Evolutionary conservation across 2,888 invertebrate genomes (phyloP), one percentile per base, ranked within the genome.

Genomic region (Sinotaia quadrata): DNA sequence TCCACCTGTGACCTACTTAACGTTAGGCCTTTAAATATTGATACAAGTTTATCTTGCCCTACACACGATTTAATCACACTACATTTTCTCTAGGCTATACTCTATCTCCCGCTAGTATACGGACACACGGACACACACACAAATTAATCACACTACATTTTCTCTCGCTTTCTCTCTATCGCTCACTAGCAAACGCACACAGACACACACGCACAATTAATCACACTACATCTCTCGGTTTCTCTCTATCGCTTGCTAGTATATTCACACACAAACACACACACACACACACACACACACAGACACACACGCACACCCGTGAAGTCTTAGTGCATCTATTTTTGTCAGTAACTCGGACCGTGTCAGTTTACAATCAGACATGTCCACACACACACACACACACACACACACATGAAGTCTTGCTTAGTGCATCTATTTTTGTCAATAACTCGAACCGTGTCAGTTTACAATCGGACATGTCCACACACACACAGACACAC

Each of bases 211-310:
- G 4, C 21, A 52, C 8, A 5, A 27, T 29, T 31, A 52, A 27
- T 29, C 52, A 52, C 52, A 52, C 52, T 29, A 4, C 3, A 27
- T 4, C 52, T 4, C 52, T 4, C 52, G 31, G 4, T 4, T 31
- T 29, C 52, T 29, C 52, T 29, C 52, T 29, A n/a, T 33, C 54
- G 34, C 54, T n/a, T 34, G 34, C 54, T 33, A 31, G 34, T 34
- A 54, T 34, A 31, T 34, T 33, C 54, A 54, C 54, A 54, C 54
- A 54, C 54, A 54, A n/a, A 54, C 54, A 27, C 29, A 29, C 54
- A 54, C 54, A 54, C 54, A 54, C 29, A 31, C 54, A 31, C 54
- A 29, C 54, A 31, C 54, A 54, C 29, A 54, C 54, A 54, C 54
- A 31, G 8, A 29, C 54, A 31, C 15, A 1, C 21, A 52, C 54